phyloP scores from a whole-genome alignment of 2,113 vertebrate genomes.

The Nematolebias whitei region DNA sequence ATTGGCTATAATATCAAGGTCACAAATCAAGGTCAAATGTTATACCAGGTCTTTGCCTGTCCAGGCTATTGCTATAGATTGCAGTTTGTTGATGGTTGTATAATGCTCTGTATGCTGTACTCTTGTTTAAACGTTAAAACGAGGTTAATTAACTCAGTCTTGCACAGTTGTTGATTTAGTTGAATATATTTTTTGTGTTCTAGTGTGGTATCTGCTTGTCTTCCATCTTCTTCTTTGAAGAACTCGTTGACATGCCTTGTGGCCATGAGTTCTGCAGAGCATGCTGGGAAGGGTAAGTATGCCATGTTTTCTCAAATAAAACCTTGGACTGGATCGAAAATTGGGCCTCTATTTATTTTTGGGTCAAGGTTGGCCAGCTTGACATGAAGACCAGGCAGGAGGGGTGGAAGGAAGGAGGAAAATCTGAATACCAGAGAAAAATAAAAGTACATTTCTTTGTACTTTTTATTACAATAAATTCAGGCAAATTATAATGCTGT shows the following conservation, averaged over 20 bases:
- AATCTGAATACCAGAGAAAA: background rate
- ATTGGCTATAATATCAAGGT: no score
- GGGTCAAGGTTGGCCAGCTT: background rate
- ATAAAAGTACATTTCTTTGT: no score
- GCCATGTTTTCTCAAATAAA: background rate
- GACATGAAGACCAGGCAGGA: background rate
- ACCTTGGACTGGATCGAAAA: background rate
- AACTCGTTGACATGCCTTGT: constrained; percentile 96
- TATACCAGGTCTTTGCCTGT: no score
- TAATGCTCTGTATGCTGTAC: no score
- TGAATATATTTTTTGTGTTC: constrained; percentile 25
- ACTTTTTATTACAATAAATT: no score
- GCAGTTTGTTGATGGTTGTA: no score
- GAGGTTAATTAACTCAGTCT: no score
- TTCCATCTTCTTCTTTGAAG: constrained; percentile 94
- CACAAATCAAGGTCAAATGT: no score
- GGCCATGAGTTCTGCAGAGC: constrained; percentile 96
- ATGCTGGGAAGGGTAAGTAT: constrained; percentile 96
- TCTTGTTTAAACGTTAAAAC: no score
- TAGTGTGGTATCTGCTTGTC: constrained; percentile 99
- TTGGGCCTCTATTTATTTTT: background rate
- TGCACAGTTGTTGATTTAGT: background rate
- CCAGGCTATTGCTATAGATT: no score
- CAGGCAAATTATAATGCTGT: no score
- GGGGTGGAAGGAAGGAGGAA: background rate